Evolutionary conservation across 2,888 invertebrate species (phyloP).

Genomic region (Biston betularia): DNA sequence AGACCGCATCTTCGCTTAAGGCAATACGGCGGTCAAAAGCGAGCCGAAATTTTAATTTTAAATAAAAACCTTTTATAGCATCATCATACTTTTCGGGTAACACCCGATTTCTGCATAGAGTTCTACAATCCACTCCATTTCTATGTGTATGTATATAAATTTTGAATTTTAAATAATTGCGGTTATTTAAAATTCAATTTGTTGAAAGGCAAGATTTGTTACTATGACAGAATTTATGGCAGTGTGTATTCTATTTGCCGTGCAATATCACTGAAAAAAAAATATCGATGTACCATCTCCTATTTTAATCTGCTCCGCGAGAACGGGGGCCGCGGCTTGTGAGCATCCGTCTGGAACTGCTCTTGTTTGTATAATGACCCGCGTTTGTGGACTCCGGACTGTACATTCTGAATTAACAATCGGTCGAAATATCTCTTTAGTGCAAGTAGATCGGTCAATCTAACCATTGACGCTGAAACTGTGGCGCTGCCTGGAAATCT

Average conservation of each 20-base stretch:
- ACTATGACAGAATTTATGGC: too few relatives aligned
- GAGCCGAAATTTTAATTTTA: too few relatives aligned
- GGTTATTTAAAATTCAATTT: too few relatives aligned
- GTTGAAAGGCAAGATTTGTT: too few relatives aligned
- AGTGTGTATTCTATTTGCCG: background rate
- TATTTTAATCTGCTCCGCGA: constrained; percentile 1
- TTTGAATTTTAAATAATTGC: too few relatives aligned
- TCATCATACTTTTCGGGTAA: too few relatives aligned
- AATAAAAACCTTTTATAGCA: too few relatives aligned
- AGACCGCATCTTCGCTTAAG: too few relatives aligned
- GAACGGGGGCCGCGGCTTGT: constrained; percentile 51
- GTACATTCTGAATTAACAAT: constrained; percentile 45
- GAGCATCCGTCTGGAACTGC: constrained; percentile 53
- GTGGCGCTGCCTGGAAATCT: background rate
- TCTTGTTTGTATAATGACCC: constrained; percentile 68
- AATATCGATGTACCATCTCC: constrained; percentile 3
- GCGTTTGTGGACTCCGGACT: constrained; percentile 69
- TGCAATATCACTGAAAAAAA: background rate
- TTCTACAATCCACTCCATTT: too few relatives aligned
- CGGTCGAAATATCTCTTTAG: constrained; percentile 32
- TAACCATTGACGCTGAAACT: background rate
- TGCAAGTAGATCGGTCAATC: background rate
- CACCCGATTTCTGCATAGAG: too few relatives aligned
- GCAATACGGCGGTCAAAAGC: too few relatives aligned
- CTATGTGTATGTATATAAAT: too few relatives aligned